Evolutionary conservation across 2,797 vertebrate genomes (phyloP).

Genomic region (Paedocypris micromegethes): DNA sequence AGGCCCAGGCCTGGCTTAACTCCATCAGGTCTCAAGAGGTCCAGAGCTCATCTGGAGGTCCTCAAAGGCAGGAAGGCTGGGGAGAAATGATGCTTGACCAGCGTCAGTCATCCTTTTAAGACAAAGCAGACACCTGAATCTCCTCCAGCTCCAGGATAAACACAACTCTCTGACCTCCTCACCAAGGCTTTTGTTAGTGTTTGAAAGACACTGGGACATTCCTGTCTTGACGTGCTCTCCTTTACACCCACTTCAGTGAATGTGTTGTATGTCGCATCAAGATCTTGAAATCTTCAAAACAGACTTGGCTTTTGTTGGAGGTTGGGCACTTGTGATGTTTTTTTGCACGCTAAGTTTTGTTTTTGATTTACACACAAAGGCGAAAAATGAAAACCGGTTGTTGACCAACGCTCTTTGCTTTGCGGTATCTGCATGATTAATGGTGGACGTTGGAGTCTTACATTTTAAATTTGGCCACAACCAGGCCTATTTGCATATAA

Average conservation of each 20-base stretch:
- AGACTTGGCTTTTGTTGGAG: neutral
- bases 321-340: neutral
- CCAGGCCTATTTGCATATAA: neutral
- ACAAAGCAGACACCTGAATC: conserved; percentile 51
- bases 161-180: conserved; percentile 46
- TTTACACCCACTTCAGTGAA: conserved; percentile 8
- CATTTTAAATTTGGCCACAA: too few relatives aligned
- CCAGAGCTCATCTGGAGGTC: conserved; percentile 48
- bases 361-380: too few relatives aligned
- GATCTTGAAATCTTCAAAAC: conserved; percentile 1
- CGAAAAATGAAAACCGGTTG: too few relatives aligned
- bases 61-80: conserved; percentile 49
- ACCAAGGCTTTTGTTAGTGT: conserved; percentile 39
- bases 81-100: conserved; percentile 61
- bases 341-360: too few relatives aligned
- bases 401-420: too few relatives aligned
- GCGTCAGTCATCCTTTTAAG: conserved; percentile 51
- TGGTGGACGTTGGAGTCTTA: too few relatives aligned
- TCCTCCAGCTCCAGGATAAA: conserved; percentile 47
- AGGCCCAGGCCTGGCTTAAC: conserved; percentile 43
- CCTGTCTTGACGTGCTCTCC: conserved; percentile 6
- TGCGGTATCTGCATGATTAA: too few relatives aligned
- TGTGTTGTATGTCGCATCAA: neutral
- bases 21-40: conserved; percentile 41
- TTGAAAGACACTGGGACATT: conserved; percentile 32